These are phyloP conservation scores for Xanthorhoe spadicearia DNA, from an alignment of 2,888 invertebrate genomes.

Conservation along the genomic window DNA sequence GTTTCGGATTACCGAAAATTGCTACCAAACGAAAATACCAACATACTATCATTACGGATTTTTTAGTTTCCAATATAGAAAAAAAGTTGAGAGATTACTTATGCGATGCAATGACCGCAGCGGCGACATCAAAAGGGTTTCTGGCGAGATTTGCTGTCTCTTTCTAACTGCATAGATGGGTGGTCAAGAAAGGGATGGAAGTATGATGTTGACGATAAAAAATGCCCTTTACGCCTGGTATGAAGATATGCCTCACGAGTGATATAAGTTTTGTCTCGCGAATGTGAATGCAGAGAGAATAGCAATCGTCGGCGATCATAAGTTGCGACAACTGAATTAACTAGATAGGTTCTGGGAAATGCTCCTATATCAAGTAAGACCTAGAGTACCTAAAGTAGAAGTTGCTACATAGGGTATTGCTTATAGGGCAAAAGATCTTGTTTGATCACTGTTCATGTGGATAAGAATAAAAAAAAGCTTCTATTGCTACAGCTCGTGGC, in stretches of 20 bases:
- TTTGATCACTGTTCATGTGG: no score
- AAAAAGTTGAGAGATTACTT: conserved; percentile 66
- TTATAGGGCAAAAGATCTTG: no score
- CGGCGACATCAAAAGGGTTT: conserved; percentile 77
- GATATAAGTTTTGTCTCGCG: conserved; percentile 46
- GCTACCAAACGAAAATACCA: conserved; percentile 71
- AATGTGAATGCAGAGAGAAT: conserved; percentile 54
- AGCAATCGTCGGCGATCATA: conserved; percentile 45
- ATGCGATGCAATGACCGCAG: conserved; percentile 74
- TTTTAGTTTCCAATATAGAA: conserved; percentile 78
- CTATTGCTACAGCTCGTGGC: no score
- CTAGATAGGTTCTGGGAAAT: conserved; percentile 27
- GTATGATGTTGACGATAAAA: conserved; percentile 63
- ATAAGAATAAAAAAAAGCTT: no score
- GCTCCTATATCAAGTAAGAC: not conserved
- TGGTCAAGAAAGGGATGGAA: conserved; percentile 49
- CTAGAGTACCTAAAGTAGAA: no score
- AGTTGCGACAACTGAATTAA: conserved; percentile 20
- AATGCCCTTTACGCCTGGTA: conserved; percentile 67
- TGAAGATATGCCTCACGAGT: conserved; percentile 60
- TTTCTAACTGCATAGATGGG: conserved; percentile 43
- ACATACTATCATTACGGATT: conserved; percentile 59
- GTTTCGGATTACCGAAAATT: conserved; percentile 75
- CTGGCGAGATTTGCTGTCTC: conserved; percentile 63
- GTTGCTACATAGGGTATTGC: no score